Conservation (phyloP, 2,113 vertebrate genomes). For the Oncorhynchus masou region DNA sequence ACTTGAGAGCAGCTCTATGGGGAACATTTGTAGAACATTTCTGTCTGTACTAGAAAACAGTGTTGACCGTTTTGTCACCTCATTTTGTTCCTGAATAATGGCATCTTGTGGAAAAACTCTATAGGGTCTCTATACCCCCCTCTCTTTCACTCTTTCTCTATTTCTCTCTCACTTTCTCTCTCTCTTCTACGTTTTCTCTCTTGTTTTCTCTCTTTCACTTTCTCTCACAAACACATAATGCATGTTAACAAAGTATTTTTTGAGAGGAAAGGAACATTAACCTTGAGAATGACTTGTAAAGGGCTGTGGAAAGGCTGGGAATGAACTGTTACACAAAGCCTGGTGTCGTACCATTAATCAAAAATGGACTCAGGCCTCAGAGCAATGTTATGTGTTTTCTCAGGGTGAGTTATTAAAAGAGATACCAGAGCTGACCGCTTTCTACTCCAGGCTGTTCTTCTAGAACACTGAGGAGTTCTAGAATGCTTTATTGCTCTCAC, state of each 20-base stretch:
- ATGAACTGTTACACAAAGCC: slow-evolving; percentile 52
- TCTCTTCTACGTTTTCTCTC: too few relatives aligned
- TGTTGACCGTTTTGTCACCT: not conserved
- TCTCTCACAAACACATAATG: not conserved
- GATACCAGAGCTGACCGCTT: slow-evolving; percentile 43
- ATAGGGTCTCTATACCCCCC: not conserved
- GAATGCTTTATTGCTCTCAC: slow-evolving; percentile 6
- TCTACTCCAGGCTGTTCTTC: slow-evolving; percentile 25
- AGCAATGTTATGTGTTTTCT: slow-evolving; percentile 68
- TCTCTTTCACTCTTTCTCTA: too few relatives aligned
- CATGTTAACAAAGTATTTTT: slow-evolving; percentile 47
- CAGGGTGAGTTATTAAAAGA: slow-evolving; percentile 69
- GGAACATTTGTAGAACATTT: not conserved
- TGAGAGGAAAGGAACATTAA: slow-evolving; percentile 65
- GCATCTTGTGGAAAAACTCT: not conserved
- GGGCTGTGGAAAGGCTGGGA: slow-evolving; percentile 36
- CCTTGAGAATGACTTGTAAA: slow-evolving; percentile 62
- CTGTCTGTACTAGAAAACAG: not conserved
- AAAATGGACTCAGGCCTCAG: slow-evolving; percentile 51
- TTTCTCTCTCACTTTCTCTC: too few relatives aligned
- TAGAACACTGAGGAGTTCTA: slow-evolving; percentile 16
- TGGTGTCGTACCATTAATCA: slow-evolving; percentile 70
- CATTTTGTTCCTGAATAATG: not conserved
- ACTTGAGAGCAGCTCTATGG: not conserved
- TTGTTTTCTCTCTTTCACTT: too few relatives aligned